These are phyloP conservation scores for Philypnodon macrostomus DNA, from an alignment of 2,797 vertebrate species.

Conservation along the genomic window DNA sequence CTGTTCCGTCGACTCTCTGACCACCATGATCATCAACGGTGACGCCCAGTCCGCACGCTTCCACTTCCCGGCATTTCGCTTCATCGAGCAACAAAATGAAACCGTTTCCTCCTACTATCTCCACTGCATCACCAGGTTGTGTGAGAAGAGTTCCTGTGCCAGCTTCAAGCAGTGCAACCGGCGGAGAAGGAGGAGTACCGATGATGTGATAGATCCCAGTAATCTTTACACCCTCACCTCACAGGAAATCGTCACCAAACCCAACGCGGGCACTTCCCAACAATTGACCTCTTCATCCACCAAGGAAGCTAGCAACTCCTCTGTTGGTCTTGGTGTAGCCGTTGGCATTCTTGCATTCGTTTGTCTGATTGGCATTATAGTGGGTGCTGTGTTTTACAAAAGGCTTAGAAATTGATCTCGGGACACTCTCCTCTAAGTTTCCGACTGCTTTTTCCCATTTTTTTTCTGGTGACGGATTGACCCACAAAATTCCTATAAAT, in stretches of 20 bases:
- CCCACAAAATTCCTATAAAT: constrained; percentile 17
- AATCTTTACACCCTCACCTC: constrained; percentile 69
- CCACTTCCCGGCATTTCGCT: constrained; percentile 77
- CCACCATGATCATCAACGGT: constrained; percentile 72
- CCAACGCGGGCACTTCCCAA: constrained; percentile 31
- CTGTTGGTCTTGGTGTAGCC: constrained; percentile 62
- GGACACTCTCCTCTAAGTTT: constrained; percentile 15
- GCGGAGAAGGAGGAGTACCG: constrained; percentile 52
- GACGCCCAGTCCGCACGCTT: constrained; percentile 70
- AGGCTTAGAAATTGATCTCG: constrained; percentile 52
- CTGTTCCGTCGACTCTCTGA: constrained; percentile 64
- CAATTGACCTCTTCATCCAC: no score
- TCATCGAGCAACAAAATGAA: constrained; percentile 76
- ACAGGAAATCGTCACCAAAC: constrained; percentile 60
- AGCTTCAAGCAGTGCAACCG: constrained; percentile 58
- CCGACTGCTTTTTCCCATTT: constrained; percentile 14
- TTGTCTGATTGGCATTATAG: constrained; percentile 51
- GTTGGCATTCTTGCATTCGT: constrained; percentile 71
- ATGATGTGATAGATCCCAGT: not conserved
- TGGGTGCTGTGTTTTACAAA: constrained; percentile 69
- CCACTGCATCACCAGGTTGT: constrained; percentile 73
- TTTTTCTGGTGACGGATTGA: constrained; percentile 43
- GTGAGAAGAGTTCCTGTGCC: constrained; percentile 68
- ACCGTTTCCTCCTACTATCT: constrained; percentile 75
- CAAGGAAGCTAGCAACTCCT: constrained; percentile 16